phyloP scores from a whole-genome alignment of 2,113 vertebrate species.

The Centropristis striata region DNA sequence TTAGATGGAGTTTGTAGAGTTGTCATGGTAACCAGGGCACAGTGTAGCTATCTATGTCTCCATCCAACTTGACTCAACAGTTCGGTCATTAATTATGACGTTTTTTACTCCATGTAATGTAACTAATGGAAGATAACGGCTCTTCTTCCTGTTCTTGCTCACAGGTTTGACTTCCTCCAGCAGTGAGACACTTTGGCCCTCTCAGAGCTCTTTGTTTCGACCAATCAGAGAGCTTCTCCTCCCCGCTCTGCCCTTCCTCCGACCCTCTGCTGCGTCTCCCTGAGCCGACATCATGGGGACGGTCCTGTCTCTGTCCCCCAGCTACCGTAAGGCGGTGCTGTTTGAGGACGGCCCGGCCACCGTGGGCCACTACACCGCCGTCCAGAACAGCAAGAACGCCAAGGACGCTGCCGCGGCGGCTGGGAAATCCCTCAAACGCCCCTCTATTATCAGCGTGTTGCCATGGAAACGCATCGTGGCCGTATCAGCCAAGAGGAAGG shows the following conservation, averaged over 20 bases:
- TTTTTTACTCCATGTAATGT: not conserved
- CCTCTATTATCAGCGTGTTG: constrained; percentile 91
- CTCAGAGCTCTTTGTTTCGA: constrained; percentile 32
- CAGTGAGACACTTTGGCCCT: constrained; percentile 31
- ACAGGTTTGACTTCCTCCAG: constrained; percentile 48
- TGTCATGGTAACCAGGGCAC: too few species aligned
- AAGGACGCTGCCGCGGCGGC: constrained; percentile 83
- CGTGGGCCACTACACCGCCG: constrained; percentile 91
- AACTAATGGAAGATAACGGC: not conserved
- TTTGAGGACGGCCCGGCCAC: constrained; percentile 92
- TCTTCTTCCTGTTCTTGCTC: not conserved
- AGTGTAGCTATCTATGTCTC: too few species aligned
- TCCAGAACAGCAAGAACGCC: constrained; percentile 93
- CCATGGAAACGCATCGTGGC: constrained; percentile 95
- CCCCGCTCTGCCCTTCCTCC: not conserved
- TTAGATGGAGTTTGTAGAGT: too few species aligned
- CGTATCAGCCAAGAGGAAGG: constrained; percentile 92
- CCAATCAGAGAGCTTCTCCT: constrained; percentile 37
- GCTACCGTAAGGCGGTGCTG: constrained; percentile 92
- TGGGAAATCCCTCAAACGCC: constrained; percentile 89
- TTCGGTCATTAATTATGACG: not conserved
- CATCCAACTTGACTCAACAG: too few species aligned
- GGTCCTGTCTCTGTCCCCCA: constrained; percentile 92
- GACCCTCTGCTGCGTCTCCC: too few species aligned
- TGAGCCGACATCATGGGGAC: constrained; percentile 89